These are phyloP conservation scores for Hydrotaea diabolus DNA, from an alignment of 2,888 invertebrate genomes.

Conservation along the genomic window DNA sequence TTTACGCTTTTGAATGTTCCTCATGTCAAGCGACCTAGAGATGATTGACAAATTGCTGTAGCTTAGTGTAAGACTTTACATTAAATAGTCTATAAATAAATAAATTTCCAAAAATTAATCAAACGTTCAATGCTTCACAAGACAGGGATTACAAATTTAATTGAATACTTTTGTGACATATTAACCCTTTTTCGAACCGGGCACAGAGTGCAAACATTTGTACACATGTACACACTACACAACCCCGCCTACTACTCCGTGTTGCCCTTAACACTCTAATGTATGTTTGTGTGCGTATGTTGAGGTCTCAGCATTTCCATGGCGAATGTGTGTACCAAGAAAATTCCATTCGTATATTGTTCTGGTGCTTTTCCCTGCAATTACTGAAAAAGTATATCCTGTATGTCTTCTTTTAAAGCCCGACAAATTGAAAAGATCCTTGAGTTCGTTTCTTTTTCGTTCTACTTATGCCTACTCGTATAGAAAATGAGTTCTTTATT, in stretches of 20 bases:
- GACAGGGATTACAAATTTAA: slow-evolving; percentile 38
- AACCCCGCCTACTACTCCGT: not conserved
- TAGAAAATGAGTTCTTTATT: slow-evolving; percentile 24
- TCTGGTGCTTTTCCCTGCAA: slow-evolving; percentile 24
- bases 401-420: slow-evolving; percentile 52
- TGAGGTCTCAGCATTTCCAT: not conserved
- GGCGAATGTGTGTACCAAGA: not conserved
- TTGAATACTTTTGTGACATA: slow-evolving; percentile 43
- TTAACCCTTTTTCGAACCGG: slow-evolving; percentile 27
- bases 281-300: not conserved
- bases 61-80: too few relatives aligned
- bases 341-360: not conserved
- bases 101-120: not conserved
- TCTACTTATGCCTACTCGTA: not conserved
- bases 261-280: not conserved
- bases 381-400: slow-evolving; percentile 51
- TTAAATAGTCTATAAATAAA: not conserved
- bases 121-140: slow-evolving; percentile 22
- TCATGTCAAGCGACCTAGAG: too few relatives aligned
- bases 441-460: slow-evolving; percentile 1
- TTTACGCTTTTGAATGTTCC: too few relatives aligned
- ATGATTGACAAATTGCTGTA: too few relatives aligned
- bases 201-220: not conserved
- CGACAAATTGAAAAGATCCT: slow-evolving; percentile 50
- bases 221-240: slow-evolving; percentile 10